A percentile compares a stretch with the other conserved stretches of the same genome.
Conservation (phyloP, 2,113 vertebrate species). For the Odocoileus virginianus region DNA sequence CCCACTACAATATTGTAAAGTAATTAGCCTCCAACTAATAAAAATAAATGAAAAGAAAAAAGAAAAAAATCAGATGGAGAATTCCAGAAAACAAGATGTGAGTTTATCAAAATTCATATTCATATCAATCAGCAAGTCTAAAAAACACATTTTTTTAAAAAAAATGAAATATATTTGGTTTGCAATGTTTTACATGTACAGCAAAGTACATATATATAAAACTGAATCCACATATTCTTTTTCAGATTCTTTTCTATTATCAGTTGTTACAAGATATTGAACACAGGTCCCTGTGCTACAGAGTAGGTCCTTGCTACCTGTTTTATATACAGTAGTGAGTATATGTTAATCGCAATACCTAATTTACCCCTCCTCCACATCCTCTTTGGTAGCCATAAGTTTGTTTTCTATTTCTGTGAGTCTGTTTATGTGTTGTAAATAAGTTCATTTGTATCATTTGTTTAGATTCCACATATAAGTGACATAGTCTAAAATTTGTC, state of each 20-base stretch:
- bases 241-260: background rate
- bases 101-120: background rate
- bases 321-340: background rate
- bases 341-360: background rate
- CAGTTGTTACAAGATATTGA: background rate
- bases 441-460: background rate
- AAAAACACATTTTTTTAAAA: background rate
- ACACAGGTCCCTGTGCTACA: background rate
- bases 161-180: background rate
- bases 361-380: background rate
- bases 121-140: background rate
- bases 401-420: background rate
- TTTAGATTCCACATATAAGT: background rate
- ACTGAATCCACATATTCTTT: background rate
- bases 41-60: background rate
- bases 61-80: background rate
- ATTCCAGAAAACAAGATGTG: background rate
- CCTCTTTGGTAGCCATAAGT: background rate
- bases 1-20: too few species aligned
- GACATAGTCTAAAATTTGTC: background rate
- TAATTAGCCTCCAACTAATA: too few species aligned
- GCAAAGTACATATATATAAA: background rate
- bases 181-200: background rate
- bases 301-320: background rate
- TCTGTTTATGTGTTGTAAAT: background rate